These are phyloP conservation scores for Lepidocyrtoides sp. DNA, from an alignment of 2,888 invertebrate species.

Conservation along the genomic window DNA sequence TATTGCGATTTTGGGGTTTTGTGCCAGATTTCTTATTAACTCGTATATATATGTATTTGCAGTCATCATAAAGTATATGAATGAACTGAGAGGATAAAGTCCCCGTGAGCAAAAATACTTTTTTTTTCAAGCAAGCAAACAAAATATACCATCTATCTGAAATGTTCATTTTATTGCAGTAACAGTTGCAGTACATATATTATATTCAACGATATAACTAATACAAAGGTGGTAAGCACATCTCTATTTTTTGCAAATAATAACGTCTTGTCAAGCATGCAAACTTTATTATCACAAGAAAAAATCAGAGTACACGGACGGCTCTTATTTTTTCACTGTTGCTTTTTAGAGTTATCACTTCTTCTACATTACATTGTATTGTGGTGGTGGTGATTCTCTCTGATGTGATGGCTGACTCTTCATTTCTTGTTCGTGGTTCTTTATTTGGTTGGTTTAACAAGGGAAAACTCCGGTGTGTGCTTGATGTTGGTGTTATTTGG, in stretches of 20 bases:
- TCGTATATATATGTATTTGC: no score
- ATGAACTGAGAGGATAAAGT: conserved; percentile 37
- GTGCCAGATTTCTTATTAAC: conserved; percentile 27
- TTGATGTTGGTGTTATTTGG: conserved; percentile 32
- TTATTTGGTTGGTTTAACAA: conserved; percentile 64
- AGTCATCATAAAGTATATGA: conserved; percentile 17
- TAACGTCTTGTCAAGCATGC: conserved; percentile 66
- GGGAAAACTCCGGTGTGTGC: conserved; percentile 55
- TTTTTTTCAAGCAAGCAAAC: conserved; percentile 38
- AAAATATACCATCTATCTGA: neutral
- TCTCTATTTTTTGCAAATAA: conserved; percentile 57
- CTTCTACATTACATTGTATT: no score
- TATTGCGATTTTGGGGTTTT: conserved; percentile 61
- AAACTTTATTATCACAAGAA: conserved; percentile 64
- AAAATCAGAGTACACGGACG: conserved; percentile 63
- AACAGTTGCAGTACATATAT: neutral
- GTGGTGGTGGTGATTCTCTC: neutral
- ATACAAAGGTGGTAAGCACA: neutral
- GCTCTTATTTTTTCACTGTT: conserved; percentile 35
- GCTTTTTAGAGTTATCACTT: no score
- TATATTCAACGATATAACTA: neutral
- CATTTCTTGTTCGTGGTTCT: conserved; percentile 42
- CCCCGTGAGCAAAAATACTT: conserved; percentile 67
- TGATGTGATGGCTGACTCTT: neutral
- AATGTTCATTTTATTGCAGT: neutral